phyloP scores from a whole-genome alignment of 2,113 vertebrate species.

The Microcebus lehilahytsara region DNA sequence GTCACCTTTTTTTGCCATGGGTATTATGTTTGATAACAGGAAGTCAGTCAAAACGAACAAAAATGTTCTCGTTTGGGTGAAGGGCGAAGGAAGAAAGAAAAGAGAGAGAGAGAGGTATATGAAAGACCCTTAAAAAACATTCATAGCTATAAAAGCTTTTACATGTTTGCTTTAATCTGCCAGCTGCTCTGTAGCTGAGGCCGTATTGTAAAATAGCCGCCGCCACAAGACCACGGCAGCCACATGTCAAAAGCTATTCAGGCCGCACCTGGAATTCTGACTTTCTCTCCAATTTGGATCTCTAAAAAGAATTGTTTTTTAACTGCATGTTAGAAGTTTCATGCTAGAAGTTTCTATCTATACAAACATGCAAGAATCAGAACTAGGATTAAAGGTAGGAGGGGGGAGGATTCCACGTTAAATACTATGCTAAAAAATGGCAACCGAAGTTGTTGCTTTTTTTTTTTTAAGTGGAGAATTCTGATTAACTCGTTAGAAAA shows the following conservation, averaged over 20 bases:
- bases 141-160: conserved; percentile 50
- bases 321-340: neutral
- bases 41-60: conserved; percentile 59
- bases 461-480: neutral
- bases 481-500: neutral
- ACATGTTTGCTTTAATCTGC: conserved; percentile 73
- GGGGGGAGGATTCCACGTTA: neutral
- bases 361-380: neutral
- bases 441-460: neutral
- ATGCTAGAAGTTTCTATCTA: neutral
- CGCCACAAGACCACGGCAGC: neutral
- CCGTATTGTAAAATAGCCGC: conserved; percentile 41
- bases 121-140: conserved; percentile 60
- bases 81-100: conserved; percentile 28
- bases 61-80: conserved; percentile 21
- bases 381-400: neutral
- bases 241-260: conserved; percentile 57
- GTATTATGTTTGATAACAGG: conserved; percentile 42
- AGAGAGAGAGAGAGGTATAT: conserved; percentile 37
- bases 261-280: conserved; percentile 64
- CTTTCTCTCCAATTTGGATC: conserved; percentile 29
- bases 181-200: conserved; percentile 77
- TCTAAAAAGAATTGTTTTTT: neutral
- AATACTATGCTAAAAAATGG: neutral
- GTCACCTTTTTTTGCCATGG: neutral